phyloP scores from a whole-genome alignment of 2,888 invertebrate genomes.

The Lamellibrachia satsuma region DNA sequence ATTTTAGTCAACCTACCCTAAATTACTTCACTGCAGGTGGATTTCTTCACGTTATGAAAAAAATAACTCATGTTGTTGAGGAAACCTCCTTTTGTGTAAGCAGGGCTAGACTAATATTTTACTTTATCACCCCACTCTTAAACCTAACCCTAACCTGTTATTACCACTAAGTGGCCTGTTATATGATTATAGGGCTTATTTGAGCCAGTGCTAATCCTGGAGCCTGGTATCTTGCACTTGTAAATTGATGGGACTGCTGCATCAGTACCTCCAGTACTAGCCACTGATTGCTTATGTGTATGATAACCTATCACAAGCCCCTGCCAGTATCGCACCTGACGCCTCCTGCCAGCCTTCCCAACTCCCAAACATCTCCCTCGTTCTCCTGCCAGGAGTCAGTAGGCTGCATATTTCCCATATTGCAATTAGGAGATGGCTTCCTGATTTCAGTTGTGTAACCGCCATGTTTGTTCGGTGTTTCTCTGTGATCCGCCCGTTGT shows the following conservation, averaged over 20 bases:
- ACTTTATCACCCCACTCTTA: not conserved
- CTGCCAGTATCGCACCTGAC: not conserved
- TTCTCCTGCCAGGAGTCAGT: not conserved
- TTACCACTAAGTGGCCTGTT: constrained; percentile 2
- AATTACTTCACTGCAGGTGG: no score
- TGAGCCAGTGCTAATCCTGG: not conserved
- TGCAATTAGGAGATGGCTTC: not conserved
- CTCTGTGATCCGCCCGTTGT: not conserved
- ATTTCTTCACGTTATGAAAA: no score
- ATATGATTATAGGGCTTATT: not conserved
- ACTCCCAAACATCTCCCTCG: not conserved
- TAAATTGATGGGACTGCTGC: not conserved
- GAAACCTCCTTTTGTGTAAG: no score
- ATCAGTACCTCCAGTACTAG: not conserved
- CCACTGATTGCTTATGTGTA: not conserved
- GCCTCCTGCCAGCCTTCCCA: not conserved
- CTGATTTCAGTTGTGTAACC: not conserved
- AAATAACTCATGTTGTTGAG: no score
- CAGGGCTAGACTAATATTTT: not conserved
- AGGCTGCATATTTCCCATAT: not conserved
- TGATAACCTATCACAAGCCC: not conserved
- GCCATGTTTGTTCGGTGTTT: not conserved
- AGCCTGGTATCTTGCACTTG: not conserved
- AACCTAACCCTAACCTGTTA: not conserved
- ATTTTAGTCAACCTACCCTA: no score